Evolutionary conservation across 2,888 invertebrate species (phyloP), one percentile per base, ranked within the genome.

Genomic region (Halictus ligatus): DNA sequence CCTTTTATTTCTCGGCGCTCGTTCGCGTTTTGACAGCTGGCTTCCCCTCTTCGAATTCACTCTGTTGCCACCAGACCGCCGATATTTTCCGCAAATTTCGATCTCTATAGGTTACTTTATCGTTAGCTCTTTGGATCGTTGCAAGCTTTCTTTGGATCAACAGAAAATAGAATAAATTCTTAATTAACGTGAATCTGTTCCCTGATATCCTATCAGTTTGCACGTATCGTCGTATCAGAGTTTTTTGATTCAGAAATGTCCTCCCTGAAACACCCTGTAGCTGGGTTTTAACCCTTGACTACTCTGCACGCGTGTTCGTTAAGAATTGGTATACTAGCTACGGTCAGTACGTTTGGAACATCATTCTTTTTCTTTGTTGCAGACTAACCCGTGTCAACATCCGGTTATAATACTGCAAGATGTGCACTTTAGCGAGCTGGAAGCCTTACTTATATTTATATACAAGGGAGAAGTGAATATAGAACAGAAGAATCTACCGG

Each of bases 381-480:
- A 97, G 97, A 97, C 97, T 95, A 97, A 97, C 96, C 97, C 97
- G 94, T 97, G 97, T 95, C 97, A 96, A 93, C 97, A 97, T 96
- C 97, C 97, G 90, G 97, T 97, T 94, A 97, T 97, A 95, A 97
- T 97, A 92, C 96, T 97, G 84, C 97, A 97, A 95, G 97, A 97
- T 95, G 97, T 97, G 91, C 96, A 97, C 93, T 96, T 96, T 89
- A 96, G 96, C 88, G 97, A 97, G 92, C 95, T 97, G 92, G 96
- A 96, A 91, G 96, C 97, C 48, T 94, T 97, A 75, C 95, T 97
- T 89, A 96, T 96, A 92, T 97, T 97, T 94, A 97, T 97, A 96
- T 97, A 97, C 93, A 97, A 97, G 92, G 97, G 97, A 10, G 97
- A 97, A 94, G 97, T 97, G 35, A 97, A 97, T 95, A 97, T 97